phyloP scores from a whole-genome alignment of 30 jellyfish, hydroid and myxozoan genomes.

The Phacellophora camtschatica region DNA sequence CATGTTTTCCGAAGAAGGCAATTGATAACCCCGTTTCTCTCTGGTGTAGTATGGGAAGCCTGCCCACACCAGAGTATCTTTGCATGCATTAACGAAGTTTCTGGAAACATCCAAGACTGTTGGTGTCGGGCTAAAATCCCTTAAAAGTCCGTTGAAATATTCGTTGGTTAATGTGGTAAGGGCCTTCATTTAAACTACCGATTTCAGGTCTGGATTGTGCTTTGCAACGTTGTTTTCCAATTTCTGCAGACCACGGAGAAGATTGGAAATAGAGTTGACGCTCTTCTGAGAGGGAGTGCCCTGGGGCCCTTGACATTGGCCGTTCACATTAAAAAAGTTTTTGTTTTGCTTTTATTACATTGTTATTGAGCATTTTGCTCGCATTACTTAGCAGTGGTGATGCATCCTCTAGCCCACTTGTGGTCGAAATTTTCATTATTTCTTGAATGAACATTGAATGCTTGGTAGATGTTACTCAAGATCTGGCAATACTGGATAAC shows the following conservation, averaged over 20 bases:
- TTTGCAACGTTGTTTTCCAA: not conserved
- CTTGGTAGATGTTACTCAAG: not conserved
- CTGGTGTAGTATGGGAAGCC: slow-evolving; percentile 27
- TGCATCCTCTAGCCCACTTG: no score
- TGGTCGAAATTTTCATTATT: not conserved
- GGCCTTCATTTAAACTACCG: not conserved
- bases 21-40: not conserved
- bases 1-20: slow-evolving; percentile 4
- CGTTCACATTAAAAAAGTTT: not conserved
- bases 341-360: no score
- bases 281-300: slow-evolving; percentile 8
- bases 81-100: slow-evolving; percentile 7
- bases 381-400: no score
- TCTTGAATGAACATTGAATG: not conserved
- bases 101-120: not conserved
- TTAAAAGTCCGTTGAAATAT: not conserved
- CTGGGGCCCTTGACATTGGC: not conserved
- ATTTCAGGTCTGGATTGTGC: not conserved
- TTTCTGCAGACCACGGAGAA: not conserved
- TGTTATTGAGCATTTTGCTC: no score
- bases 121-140: slow-evolving; percentile 7
- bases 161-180: not conserved
- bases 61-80: slow-evolving; percentile 4
- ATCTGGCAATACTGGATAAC: not conserved
- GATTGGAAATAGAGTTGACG: not conserved